Conservation (phyloP, 2,888 invertebrate genomes). For the Platynereis dumerilii region DNA sequence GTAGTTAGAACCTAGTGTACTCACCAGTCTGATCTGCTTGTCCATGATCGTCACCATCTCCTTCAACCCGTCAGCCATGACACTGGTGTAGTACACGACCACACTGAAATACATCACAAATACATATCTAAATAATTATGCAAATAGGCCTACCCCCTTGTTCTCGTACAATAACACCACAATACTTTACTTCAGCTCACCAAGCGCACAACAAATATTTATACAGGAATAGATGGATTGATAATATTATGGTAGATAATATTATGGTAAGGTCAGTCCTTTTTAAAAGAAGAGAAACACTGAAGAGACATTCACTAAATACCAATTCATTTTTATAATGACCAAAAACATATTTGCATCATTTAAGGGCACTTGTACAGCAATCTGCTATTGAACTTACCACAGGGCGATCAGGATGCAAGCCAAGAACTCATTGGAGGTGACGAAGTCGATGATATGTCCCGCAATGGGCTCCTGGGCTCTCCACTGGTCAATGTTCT, state of each 20-base stretch:
- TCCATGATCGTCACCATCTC: constrained; percentile 1
- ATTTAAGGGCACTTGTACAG: too few species aligned
- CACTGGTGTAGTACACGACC: not conserved
- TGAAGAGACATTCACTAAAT: too few species aligned
- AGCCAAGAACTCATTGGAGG: constrained; percentile 54
- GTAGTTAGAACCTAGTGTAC: too few species aligned
- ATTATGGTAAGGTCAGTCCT: too few species aligned
- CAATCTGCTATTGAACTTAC: constrained; percentile 40
- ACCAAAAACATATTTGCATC: too few species aligned
- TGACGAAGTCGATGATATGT: constrained; percentile 46
- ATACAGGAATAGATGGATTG: too few species aligned
- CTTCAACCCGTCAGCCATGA: not conserved
- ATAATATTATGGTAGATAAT: too few species aligned
- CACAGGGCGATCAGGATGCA: constrained; percentile 48
- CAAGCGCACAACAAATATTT: too few species aligned
- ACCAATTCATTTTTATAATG: too few species aligned
- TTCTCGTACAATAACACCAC: not conserved
- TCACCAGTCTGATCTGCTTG: constrained; percentile 5
- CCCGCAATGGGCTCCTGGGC: constrained; percentile 25
- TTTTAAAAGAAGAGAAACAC: too few species aligned
- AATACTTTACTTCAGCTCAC: too few species aligned
- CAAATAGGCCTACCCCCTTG: not conserved
- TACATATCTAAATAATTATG: not conserved
- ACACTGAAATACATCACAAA: not conserved
- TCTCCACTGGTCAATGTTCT: constrained; percentile 45